phyloP scores from a whole-genome alignment of 35 echinoderm and acorn worm genomes.

The Apostichopus parvimensis region DNA sequence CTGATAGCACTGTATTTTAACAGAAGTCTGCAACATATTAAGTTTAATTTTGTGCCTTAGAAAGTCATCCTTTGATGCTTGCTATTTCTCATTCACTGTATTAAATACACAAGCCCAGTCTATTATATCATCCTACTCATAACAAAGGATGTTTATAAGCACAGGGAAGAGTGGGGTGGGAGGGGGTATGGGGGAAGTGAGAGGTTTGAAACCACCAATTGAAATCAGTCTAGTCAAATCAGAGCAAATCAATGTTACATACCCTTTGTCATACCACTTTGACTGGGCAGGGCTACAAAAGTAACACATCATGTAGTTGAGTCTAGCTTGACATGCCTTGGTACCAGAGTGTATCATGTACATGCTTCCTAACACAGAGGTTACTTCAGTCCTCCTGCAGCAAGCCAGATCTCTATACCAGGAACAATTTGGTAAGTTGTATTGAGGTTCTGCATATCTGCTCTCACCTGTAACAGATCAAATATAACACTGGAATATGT shows the following conservation, averaged over 20 bases:
- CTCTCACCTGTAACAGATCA: conserved; percentile 55
- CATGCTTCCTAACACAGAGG: conserved; percentile 89
- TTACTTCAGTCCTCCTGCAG: conserved; percentile 87
- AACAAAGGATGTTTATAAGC: too few relatives aligned
- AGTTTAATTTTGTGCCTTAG: too few relatives aligned
- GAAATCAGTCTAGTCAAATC: not conserved
- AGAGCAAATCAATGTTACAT: not conserved
- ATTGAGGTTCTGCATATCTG: conserved; percentile 65
- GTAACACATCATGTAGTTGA: conserved; percentile 99
- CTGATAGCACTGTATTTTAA: too few relatives aligned
- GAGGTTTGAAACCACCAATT: too few relatives aligned
- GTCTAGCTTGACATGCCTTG: conserved; percentile 65
- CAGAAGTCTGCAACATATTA: too few relatives aligned
- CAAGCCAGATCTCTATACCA: conserved; percentile 88
- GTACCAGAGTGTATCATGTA: conserved; percentile 68
- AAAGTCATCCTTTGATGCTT: too few relatives aligned
- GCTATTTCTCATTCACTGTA: too few relatives aligned
- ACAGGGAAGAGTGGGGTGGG: too few relatives aligned
- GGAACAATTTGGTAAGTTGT: conserved; percentile 81
- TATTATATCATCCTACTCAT: too few relatives aligned
- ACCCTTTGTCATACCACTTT: conserved; percentile 79
- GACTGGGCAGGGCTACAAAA: conserved; percentile 91
- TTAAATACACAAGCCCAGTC: too few relatives aligned
- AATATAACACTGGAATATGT: not conserved
- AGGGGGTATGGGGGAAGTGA: too few relatives aligned